phyloP scores from a whole-genome alignment of 2,113 vertebrate genomes.

The Lichenostomus cassidix region DNA sequence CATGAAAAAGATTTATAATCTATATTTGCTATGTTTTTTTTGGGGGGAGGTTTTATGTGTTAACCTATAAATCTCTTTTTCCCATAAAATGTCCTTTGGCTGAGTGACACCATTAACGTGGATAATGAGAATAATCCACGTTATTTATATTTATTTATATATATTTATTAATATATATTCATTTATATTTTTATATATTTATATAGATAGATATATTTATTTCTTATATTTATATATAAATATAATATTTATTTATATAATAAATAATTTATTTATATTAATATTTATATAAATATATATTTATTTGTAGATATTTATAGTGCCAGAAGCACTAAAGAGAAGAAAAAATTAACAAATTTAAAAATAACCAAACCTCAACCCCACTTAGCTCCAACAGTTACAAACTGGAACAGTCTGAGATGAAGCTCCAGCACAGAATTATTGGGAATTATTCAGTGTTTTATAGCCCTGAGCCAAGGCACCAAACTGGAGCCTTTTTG shows the following conservation, averaged over 20 bases:
- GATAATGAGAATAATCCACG: neutral
- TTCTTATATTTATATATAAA: no score
- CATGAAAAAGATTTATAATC: neutral
- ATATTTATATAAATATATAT: no score
- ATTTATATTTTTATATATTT: no score
- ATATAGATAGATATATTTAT: no score
- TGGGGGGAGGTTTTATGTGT: neutral
- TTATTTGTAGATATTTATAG: no score
- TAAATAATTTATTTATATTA: no score
- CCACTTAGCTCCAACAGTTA: neutral
- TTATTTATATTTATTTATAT: no score
- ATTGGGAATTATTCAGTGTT: neutral
- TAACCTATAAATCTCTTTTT: neutral
- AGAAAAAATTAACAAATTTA: neutral
- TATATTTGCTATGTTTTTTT: neutral
- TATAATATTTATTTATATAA: no score
- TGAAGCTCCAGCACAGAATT: neutral
- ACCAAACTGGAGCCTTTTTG: neutral
- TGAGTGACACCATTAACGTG: neutral
- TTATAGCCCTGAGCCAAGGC: neutral
- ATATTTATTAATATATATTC: no score
- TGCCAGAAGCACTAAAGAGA: neutral
- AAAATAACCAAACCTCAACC: neutral
- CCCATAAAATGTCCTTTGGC: neutral
- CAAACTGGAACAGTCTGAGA: neutral